phyloP scores from a whole-genome alignment of 2,888 invertebrate genomes.

The Mactromeris polynyma region DNA sequence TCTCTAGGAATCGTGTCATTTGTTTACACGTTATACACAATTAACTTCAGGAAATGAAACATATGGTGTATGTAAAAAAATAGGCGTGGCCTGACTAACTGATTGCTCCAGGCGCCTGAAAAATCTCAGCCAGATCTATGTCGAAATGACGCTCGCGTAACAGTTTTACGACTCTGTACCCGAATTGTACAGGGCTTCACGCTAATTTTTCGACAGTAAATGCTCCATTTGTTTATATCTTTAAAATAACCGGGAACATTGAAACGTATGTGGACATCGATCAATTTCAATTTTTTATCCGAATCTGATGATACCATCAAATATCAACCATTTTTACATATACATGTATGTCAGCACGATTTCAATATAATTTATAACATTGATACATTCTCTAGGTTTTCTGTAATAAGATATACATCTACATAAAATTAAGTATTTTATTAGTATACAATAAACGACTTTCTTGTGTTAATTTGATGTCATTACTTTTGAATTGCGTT shows the following conservation, averaged over 20 bases:
- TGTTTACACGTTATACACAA: slow-evolving; percentile 7
- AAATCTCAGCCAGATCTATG: slow-evolving; percentile 15
- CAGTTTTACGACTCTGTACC: slow-evolving; percentile 57
- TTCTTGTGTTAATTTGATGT: too few relatives aligned
- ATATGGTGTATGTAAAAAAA: slow-evolving; percentile 12
- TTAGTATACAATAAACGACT: background rate
- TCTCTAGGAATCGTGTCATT: background rate
- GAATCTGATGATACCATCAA: background rate
- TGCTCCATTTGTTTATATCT: slow-evolving; percentile 55
- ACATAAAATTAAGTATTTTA: background rate
- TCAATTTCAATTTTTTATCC: slow-evolving; percentile 49
- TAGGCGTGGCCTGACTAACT: slow-evolving; percentile 18
- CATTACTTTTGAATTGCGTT: too few relatives aligned
- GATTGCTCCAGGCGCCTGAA: slow-evolving; percentile 19
- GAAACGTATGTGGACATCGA: slow-evolving; percentile 54
- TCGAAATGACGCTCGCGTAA: slow-evolving; percentile 23
- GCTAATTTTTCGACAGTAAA: slow-evolving; percentile 68
- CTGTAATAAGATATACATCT: background rate
- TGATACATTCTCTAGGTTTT: background rate
- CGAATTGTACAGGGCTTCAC: slow-evolving; percentile 37
- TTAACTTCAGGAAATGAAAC: slow-evolving; percentile 19
- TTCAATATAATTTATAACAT: background rate
- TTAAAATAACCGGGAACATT: slow-evolving; percentile 37
- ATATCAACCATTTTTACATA: background rate
- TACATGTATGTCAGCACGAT: background rate